phyloP scores from a whole-genome alignment of 2,888 invertebrate species.

The Taphrorychus bicolor region DNA sequence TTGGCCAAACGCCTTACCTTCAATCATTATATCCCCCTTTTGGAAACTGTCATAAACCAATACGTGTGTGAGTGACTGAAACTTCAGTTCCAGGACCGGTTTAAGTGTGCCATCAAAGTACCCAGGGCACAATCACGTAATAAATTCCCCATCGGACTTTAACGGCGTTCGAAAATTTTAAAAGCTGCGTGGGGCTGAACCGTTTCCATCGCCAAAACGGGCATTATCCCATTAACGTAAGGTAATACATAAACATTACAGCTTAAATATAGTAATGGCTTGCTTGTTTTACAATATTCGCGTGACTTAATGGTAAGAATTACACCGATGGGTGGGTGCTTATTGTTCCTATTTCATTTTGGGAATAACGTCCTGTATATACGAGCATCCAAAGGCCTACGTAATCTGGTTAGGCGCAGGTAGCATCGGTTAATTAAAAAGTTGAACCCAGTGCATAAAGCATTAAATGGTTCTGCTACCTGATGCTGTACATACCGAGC shows the following conservation, averaged over 20 bases:
- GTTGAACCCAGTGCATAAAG: slow-evolving; percentile 26
- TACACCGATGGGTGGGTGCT: slow-evolving; percentile 16
- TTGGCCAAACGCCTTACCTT: no score
- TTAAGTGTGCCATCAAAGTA: not conserved
- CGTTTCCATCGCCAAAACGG: slow-evolving; percentile 33
- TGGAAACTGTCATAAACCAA: no score
- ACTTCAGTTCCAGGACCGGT: not conserved
- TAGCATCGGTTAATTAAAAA: slow-evolving; percentile 33
- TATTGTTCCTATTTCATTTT: slow-evolving; percentile 4
- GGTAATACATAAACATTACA: slow-evolving; percentile 37
- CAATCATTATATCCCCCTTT: no score
- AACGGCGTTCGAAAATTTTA: slow-evolving; percentile 25
- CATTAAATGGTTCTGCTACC: slow-evolving; percentile 20
- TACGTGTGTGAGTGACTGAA: no score
- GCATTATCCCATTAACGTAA: slow-evolving; percentile 28
- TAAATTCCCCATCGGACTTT: slow-evolving; percentile 25
- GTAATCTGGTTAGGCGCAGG: slow-evolving; percentile 27
- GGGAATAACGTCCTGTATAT: not conserved
- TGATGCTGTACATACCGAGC: slow-evolving; percentile 31
- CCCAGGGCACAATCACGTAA: not conserved
- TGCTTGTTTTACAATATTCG: slow-evolving; percentile 35
- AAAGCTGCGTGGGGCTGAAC: slow-evolving; percentile 35
- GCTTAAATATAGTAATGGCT: slow-evolving; percentile 33
- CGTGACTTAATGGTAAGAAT: slow-evolving; percentile 37
- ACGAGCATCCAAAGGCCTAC: not conserved